Evolutionary conservation across 2,113 vertebrate genomes (phyloP).

Genomic region (Phaethon lepturus): DNA sequence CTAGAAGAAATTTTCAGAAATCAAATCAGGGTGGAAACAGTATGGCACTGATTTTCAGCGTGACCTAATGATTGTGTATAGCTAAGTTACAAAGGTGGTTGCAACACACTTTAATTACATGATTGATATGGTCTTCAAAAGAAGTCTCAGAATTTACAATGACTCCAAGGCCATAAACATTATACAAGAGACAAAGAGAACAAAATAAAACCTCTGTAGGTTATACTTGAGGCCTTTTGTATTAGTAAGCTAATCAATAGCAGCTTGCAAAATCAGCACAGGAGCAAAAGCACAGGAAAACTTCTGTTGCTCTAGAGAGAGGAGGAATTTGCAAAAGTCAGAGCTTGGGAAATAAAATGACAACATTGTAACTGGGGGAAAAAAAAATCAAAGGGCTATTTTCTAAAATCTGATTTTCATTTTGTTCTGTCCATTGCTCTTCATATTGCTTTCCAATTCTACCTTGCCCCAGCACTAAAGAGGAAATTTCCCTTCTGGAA

Average conservation of each 20-base stretch:
- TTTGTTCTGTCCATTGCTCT: conserved; percentile 40
- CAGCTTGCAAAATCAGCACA: not conserved
- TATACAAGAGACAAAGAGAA: not conserved
- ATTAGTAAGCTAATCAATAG: conserved; percentile 26
- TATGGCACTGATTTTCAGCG: not conserved
- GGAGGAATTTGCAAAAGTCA: not conserved
- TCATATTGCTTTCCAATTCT: conserved; percentile 38
- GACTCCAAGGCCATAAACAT: conserved; percentile 2
- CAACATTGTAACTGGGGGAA: not conserved
- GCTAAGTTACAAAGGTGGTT: not conserved
- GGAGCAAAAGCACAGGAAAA: not conserved
- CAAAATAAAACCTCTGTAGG: not conserved
- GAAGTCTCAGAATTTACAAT: conserved; percentile 10
- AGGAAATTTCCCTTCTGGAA: conserved; percentile 60
- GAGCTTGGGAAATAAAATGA: conserved; percentile 1
- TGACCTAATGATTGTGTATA: not conserved
- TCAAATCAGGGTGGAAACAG: not conserved
- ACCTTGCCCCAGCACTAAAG: conserved; percentile 44
- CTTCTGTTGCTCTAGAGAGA: not conserved
- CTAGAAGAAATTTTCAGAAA: not conserved
- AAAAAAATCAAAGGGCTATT: not conserved
- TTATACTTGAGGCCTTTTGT: not conserved
- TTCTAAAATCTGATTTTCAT: conserved; percentile 43
- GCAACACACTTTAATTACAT: not conserved
- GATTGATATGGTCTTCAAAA: conserved; percentile 16